Evolutionary conservation across 2,888 invertebrate genomes (phyloP).

Genomic region (Drosophila phalerata): DNA sequence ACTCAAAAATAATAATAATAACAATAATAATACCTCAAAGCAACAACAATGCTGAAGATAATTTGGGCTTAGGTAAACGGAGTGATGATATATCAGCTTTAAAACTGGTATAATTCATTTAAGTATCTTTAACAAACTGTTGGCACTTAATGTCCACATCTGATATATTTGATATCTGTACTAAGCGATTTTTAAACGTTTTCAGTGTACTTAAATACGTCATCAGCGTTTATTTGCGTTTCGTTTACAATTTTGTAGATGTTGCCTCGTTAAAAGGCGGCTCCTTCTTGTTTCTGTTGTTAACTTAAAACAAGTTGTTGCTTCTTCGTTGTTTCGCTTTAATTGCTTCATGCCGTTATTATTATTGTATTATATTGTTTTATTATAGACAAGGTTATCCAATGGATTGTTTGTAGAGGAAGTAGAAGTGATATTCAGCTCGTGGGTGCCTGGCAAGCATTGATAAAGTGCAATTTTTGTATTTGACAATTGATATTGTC

Average conservation of each 20-base stretch:
- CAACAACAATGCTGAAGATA: neutral
- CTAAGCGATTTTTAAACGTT: slow-evolving; percentile 40
- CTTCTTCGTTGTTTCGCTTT: slow-evolving; percentile 59
- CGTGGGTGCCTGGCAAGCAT: slow-evolving; percentile 33
- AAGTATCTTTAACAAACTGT: slow-evolving; percentile 5
- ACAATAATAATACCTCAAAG: neutral
- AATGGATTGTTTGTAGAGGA: slow-evolving; percentile 64
- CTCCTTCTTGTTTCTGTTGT: slow-evolving; percentile 40
- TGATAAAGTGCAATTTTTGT: slow-evolving; percentile 20
- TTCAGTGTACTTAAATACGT: slow-evolving; percentile 32
- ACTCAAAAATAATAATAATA: slow-evolving; percentile 1
- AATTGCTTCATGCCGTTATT: slow-evolving; percentile 76
- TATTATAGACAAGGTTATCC: slow-evolving; percentile 65
- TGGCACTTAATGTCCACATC: slow-evolving; percentile 17
- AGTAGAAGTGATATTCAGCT: slow-evolving; percentile 53
- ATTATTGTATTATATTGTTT: slow-evolving; percentile 51
- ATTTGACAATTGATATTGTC: slow-evolving; percentile 1
- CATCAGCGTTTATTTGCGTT: slow-evolving; percentile 17
- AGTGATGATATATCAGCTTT: slow-evolving; percentile 17
- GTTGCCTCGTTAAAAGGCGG: slow-evolving; percentile 47
- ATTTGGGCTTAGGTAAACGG: neutral
- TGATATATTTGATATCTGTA: slow-evolving; percentile 34
- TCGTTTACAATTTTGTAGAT: slow-evolving; percentile 34
- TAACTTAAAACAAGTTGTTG: slow-evolving; percentile 75
- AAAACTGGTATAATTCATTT: slow-evolving; percentile 15